Base-by-base conservation (phyloP, 2,113 vertebrate species). In the Tragelaphus strepsiceros region DNA sequence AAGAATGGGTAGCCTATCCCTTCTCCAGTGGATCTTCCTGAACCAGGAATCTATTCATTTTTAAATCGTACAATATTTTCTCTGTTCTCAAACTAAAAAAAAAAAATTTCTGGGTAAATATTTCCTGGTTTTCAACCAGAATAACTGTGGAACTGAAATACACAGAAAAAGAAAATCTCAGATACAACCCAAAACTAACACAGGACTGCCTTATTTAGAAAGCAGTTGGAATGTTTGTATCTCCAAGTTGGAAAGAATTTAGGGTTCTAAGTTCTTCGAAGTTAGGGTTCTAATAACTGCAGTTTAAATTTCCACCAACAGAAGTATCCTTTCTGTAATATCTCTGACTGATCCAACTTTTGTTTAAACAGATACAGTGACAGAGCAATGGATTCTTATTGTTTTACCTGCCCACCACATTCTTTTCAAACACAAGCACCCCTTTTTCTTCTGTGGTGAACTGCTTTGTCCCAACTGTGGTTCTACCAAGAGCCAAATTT, bases 61-160 rank as follows among this genome's bases (percentile, higher is more conserved):
- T 90, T 85, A 92, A 87, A 51, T 56, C n/a, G 96, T 46, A 89
- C 86, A 87, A 62, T 86, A 89, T 59, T 89, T 96, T 86, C 51
- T 84, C 22, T 30, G 49, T 67, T 67, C 32, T 88, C 62, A 78
- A 92, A 96, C 21, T 90, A 6, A 88, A 87, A 85, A 92, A n/a
- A 88, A 82, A 77, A 67, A n/a, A 59, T 19, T 71, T 15, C 28
- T 88, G 43, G 24, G 5, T 82, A 80, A 95, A 62, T 88, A 88
- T 35, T 62, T 49, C 16, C 64, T 46, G 30, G 56, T 51, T 97
- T 90, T 62, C 91, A 92, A 90, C 58, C 6, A 90, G 15, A 90
- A 11, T 91, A 97, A 92, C 87, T 10, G 7, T 95, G 92, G 35
- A 95, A 28, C 53, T 88, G 39, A 89, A 94, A 95, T 83, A 92